Evolutionary conservation across 2,113 vertebrate genomes (phyloP).

Genomic region (Redunca redunca): DNA sequence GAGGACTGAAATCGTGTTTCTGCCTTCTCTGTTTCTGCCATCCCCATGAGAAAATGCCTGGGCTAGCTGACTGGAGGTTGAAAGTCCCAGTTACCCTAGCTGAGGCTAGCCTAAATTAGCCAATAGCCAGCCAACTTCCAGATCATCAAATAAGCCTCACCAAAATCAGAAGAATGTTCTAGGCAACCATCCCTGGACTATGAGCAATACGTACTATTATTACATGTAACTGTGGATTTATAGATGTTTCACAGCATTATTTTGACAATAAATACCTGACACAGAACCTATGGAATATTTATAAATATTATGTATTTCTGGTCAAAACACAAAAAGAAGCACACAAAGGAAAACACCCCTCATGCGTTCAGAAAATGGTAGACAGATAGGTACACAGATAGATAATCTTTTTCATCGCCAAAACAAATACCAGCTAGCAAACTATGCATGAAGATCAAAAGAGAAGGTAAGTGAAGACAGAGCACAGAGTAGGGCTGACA

Average conservation of each 20-base stretch:
- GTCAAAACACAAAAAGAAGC: neutral
- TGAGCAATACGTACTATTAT: neutral
- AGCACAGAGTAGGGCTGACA: neutral
- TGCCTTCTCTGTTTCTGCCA: neutral
- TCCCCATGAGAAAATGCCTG: neutral
- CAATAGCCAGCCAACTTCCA: neutral
- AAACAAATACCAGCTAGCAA: neutral
- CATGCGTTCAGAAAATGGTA: neutral
- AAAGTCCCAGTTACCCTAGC: neutral
- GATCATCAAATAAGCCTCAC: neutral
- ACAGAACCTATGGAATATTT: neutral
- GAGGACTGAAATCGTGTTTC: neutral
- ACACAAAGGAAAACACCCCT: neutral
- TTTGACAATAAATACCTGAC: neutral
- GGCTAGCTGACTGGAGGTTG: neutral
- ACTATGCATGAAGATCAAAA: neutral
- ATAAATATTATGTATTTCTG: neutral
- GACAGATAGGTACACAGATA: neutral
- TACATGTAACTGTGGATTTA: neutral
- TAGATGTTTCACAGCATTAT: neutral
- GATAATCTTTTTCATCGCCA: neutral
- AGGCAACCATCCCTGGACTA: neutral
- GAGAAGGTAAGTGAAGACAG: neutral
- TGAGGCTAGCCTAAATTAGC: conserved; percentile 9
- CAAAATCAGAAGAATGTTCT: conserved; percentile 9